Evolutionary conservation across 2,113 vertebrate species (phyloP).

Genomic region (Lethenteron reissneri): DNA sequence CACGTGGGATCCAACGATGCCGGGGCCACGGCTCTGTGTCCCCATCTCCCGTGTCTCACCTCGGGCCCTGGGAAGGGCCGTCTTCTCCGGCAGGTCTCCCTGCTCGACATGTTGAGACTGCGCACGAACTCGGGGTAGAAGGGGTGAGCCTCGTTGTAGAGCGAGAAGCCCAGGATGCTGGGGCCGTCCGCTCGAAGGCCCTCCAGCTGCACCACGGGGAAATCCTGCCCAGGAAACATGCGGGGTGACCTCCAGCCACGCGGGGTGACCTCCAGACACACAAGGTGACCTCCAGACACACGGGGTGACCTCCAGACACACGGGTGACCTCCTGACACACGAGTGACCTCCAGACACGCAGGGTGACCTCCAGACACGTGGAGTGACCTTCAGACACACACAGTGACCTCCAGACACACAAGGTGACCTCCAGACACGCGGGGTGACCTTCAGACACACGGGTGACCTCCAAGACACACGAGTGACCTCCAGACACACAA

Average conservation of each 20-base stretch:
- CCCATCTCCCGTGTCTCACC: constrained; percentile 22
- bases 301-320: not conserved
- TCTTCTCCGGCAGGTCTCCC: constrained; percentile 54
- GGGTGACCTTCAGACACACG: not conserved
- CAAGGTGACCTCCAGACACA: not conserved
- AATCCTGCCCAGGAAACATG: not conserved
- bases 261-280: not conserved
- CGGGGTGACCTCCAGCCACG: not conserved
- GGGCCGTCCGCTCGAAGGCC: not conserved
- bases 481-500: not conserved
- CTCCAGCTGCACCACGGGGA: constrained; percentile 1
- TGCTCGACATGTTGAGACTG: constrained; percentile 20
- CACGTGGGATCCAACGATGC: too few species aligned
- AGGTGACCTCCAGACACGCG: too few species aligned
- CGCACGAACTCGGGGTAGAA: not conserved
- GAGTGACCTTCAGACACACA: too few species aligned
- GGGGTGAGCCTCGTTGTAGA: not conserved
- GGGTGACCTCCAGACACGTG: too few species aligned
- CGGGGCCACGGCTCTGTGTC: too few species aligned
- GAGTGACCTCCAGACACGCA: too few species aligned
- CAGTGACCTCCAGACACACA: too few species aligned
- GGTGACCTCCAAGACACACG: not conserved
- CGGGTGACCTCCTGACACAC: not conserved
- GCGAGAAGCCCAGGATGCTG: constrained; percentile 2
- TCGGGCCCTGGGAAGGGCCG: constrained; percentile 44